phyloP scores from a whole-genome alignment of 2,888 invertebrate species.

The Drosophila falleni region DNA sequence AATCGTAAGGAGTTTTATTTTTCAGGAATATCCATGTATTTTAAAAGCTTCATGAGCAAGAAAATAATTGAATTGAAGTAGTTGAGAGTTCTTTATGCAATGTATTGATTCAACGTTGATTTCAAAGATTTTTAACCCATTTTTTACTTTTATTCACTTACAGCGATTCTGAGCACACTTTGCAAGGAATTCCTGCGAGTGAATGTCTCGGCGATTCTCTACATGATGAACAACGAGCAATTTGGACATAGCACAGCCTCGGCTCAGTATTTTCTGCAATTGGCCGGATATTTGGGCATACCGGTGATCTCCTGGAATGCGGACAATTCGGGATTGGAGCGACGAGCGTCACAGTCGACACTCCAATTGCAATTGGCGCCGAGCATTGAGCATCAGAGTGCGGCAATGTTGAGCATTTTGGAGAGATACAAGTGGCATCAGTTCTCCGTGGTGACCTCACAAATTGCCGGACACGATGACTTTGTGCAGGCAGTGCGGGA shows the following conservation, averaged over 20 bases:
- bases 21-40: too few species aligned
- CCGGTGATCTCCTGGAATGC: conserved; percentile 99
- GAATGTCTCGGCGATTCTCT: conserved; percentile 96
- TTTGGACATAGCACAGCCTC: conserved; percentile 97
- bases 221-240: conserved; percentile 97
- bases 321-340: conserved; percentile 95
- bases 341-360: conserved; percentile 93
- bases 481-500: conserved; percentile 97
- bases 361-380: conserved; percentile 97
- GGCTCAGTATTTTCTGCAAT: conserved; percentile 96
- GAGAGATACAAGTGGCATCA: conserved; percentile 98
- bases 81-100: too few species aligned
- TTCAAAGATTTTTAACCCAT: too few species aligned
- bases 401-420: conserved; percentile 97
- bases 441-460: conserved; percentile 96
- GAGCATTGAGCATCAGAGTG: conserved; percentile 96
- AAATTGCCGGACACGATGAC: conserved; percentile 97
- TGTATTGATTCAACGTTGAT: too few species aligned
- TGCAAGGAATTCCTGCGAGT: conserved; percentile 95
- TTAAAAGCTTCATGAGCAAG: too few species aligned
- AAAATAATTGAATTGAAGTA: too few species aligned
- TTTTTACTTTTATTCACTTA: conserved; percentile 58
- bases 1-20: too few species aligned
- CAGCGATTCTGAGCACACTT: conserved; percentile 94
- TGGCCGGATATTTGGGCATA: conserved; percentile 97